These are phyloP conservation scores for Galago senegalensis DNA, from an alignment of 2,797 vertebrate species.

Conservation along the genomic window DNA sequence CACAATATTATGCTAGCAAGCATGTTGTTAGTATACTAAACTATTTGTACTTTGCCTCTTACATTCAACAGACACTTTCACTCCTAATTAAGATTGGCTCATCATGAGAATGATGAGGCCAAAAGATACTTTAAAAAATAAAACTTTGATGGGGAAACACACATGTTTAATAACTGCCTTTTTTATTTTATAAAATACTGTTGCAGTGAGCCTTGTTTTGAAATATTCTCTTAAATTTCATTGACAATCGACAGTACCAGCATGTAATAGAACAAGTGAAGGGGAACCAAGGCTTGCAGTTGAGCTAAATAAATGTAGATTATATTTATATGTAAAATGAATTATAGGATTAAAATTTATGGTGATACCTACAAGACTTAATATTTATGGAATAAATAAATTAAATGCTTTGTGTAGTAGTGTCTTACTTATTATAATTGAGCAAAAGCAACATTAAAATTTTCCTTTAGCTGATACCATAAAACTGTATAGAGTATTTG, in stretches of 20 bases:
- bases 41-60: background rate
- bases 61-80: background rate
- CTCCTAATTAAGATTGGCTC: background rate
- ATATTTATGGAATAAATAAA: background rate
- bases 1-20: background rate
- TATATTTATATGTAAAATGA: slow-evolving; percentile 31
- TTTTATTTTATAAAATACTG: slow-evolving; percentile 67
- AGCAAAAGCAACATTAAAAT: background rate
- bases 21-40: background rate
- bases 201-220: slow-evolving; percentile 47
- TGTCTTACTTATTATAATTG: background rate
- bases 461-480: background rate
- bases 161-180: slow-evolving; percentile 62
- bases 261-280: slow-evolving; percentile 52
- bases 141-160: background rate
- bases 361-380: slow-evolving; percentile 10
- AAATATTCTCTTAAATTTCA: slow-evolving; percentile 2
- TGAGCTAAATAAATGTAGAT: slow-evolving; percentile 54
- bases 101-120: background rate
- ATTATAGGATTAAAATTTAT: slow-evolving; percentile 61
- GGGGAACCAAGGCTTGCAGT: slow-evolving; percentile 25
- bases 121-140: background rate
- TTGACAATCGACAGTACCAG: slow-evolving; percentile 62
- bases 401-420: background rate
- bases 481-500: background rate